Evolutionary conservation across 53 echinoderm and acorn worm species (phyloP).

Genomic region (Hippasteria phrygiana): DNA sequence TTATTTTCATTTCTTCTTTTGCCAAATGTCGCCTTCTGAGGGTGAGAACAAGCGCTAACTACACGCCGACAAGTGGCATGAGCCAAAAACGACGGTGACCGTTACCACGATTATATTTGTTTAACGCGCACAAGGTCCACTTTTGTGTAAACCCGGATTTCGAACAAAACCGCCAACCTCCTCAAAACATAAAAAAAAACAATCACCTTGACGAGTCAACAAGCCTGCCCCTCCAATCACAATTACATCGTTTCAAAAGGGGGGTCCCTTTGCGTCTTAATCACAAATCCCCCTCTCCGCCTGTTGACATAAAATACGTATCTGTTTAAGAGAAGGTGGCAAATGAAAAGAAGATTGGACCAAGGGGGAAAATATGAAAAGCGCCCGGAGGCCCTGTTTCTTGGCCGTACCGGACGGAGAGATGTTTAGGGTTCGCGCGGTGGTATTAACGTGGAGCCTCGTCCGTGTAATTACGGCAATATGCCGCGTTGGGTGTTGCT

Average conservation of each 20-base stretch:
- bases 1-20: constrained; percentile 14
- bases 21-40: constrained; percentile 46
- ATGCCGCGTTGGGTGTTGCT: constrained; percentile 49
- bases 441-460: constrained; percentile 26
- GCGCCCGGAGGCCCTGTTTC: constrained; percentile 26
- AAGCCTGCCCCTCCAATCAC: constrained; percentile 19
- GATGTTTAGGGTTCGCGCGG: constrained; percentile 15
- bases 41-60: not conserved
- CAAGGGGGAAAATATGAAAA: not conserved
- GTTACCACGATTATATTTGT: constrained; percentile 35
- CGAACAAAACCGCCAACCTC: not conserved
- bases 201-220: constrained; percentile 31
- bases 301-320: constrained; percentile 59
- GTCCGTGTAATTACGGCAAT: constrained; percentile 62
- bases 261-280: constrained; percentile 24
- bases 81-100: not conserved
- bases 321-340: constrained; percentile 52
- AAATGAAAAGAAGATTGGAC: constrained; percentile 40
- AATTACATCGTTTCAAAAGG: not conserved
- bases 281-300: constrained; percentile 41
- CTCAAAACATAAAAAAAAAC: not conserved
- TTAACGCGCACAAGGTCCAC: constrained; percentile 11
- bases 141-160: not conserved
- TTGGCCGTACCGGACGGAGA: not conserved
- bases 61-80: not conserved